Evolutionary conservation across 2,797 vertebrate genomes (phyloP), one percentile per base, ranked within the genome.

Genomic region (Serranus cabrilla): DNA sequence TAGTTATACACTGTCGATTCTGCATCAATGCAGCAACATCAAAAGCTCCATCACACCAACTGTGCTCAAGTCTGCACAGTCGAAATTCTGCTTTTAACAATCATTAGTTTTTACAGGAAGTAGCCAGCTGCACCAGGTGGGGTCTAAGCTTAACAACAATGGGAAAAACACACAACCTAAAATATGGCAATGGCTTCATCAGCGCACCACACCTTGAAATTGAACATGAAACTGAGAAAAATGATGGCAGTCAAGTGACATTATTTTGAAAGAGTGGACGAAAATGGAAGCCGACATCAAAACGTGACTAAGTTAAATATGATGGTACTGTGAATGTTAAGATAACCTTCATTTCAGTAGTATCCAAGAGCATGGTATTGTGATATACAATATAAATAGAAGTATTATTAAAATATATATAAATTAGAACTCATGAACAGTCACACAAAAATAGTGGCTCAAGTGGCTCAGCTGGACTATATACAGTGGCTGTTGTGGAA

Each of bases 161-260:
- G n/a, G 67, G 70, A 39, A 43, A 80, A 73, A 75, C 37, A 65
- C 60, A 52, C 20, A 34, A 31, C 49, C 23, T 59, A 25, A 76
- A 83, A 80, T 71, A 67, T 39, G 17, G 43, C 54, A 55, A 62
- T 1, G 34, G 71, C 58, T 23, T 71, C 63, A 69, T 78, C 71
- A 11, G 81, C 2, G 52, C 67, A 80, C 46, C 45, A 43, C 67
- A 70, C 68, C 54, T 76, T 69, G 54, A 78, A 78, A 76, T 61
- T 47, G 23, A 76, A 74, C 65, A 50, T 18, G 42, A 54, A 70
- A 54, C 34, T 7, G 39, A 56, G 61, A 6, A 54, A 56, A 73
- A 64, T 21, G 3, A 50, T 31, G 17, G 52, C 64, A 67, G 42
- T 39, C 18, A 7, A 25, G 34, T 59, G 59, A 39, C 47, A 42